Conservation (phyloP, 2,113 vertebrate species). For the Sylvietta virens region DNA sequence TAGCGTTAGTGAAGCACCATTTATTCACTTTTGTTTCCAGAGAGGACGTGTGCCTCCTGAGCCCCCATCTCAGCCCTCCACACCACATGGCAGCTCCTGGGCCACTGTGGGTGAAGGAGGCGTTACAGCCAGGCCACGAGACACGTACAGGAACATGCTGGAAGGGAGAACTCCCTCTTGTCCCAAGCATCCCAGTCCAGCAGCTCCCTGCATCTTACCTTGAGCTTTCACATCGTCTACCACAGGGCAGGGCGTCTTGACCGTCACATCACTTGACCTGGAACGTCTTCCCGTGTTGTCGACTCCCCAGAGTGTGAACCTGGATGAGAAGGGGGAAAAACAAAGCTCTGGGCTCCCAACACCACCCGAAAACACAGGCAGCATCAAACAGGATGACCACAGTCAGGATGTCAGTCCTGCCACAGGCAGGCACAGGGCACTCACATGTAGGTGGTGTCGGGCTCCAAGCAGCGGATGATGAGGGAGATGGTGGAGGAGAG, state of each 20-base stretch:
- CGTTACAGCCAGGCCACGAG: accelerated
- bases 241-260: conserved; percentile 94
- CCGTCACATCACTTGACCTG: conserved; percentile 88
- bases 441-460: conserved; percentile 96
- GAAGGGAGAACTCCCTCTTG: not conserved
- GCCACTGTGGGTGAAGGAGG: not conserved
- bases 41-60: not conserved
- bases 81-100: not conserved
- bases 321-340: conserved; percentile 11
- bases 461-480: conserved; percentile 92
- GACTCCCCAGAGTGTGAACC: conserved; percentile 96
- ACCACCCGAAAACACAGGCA: not conserved
- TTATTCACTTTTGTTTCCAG: not conserved
- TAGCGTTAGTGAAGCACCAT: not conserved
- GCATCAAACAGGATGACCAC: not conserved
- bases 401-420: accelerated
- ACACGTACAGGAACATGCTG: accelerated
- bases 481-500: conserved; percentile 88
- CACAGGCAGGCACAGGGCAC: not conserved
- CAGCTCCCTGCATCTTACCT: conserved; percentile 74
- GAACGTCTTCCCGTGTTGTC: conserved; percentile 96
- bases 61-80: not conserved
- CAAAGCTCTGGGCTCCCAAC: not conserved
- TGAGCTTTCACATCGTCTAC: conserved; percentile 98
- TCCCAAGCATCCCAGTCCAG: not conserved